A percentile compares a stretch with the other conserved stretches of the same genome.
These are phyloP conservation scores for Phymastichus coffea DNA, from an alignment of 1,140 invertebrate species.

Conservation along the genomic window DNA sequence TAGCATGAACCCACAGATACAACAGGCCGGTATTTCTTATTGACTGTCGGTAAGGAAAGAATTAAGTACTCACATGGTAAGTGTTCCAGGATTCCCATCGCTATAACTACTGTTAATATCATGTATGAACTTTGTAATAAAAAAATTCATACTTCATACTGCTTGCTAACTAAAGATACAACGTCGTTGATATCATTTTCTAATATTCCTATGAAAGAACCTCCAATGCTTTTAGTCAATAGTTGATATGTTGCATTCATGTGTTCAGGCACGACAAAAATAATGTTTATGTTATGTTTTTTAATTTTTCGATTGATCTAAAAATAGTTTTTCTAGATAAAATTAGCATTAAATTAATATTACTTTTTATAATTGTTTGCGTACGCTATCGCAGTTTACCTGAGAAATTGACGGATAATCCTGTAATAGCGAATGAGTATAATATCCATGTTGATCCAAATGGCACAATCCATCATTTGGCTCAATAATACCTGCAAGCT, in stretches of 20 bases:
- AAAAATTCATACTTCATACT: constrained; percentile 78
- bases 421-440: constrained; percentile 64
- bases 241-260: constrained; percentile 60
- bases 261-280: constrained; percentile 64
- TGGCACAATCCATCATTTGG: constrained; percentile 87
- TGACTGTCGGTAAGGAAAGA: no score
- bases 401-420: constrained; percentile 73
- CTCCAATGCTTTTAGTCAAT: constrained; percentile 63
- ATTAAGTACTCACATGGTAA: no score
- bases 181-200: constrained; percentile 74
- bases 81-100: no score
- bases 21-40: no score
- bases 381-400: no score
- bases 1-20: no score
- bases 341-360: constrained; percentile 17
- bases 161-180: constrained; percentile 68
- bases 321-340: constrained; percentile 22
- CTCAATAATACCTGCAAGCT: constrained; percentile 78
- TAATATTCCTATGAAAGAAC: constrained; percentile 67
- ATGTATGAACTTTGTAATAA: no score
- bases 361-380: no score
- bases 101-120: no score
- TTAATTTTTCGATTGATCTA: constrained; percentile 59
- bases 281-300: constrained; percentile 70
- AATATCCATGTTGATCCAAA: constrained; percentile 64